Conservation (phyloP, 2,888 invertebrate genomes). For the Thymelicus sylvestris region DNA sequence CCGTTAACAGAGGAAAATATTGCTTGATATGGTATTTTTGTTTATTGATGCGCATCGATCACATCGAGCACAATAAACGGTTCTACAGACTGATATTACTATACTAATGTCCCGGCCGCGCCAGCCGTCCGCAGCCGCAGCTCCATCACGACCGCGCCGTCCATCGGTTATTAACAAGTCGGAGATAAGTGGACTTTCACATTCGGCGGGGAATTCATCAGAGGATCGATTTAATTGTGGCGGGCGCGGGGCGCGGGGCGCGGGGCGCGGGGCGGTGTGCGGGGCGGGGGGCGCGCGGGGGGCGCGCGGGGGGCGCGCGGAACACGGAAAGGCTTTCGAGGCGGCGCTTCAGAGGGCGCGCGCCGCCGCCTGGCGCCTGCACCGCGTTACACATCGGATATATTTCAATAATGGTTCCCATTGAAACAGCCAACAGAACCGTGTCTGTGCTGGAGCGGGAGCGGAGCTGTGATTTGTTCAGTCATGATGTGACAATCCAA, state of each 20-base stretch:
- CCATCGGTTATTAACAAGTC: conserved; percentile 23
- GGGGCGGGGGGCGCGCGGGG: conserved; percentile 43
- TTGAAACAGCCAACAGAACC: too few species aligned
- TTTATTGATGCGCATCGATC: too few species aligned
- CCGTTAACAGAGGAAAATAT: too few species aligned
- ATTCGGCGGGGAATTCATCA: conserved; percentile 54
- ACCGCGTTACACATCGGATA: too few species aligned
- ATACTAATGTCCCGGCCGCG: too few species aligned
- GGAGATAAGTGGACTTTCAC: conserved; percentile 30
- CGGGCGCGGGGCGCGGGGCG: conserved; percentile 42
- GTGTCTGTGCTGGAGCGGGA: too few species aligned
- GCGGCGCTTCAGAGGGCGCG: conserved; percentile 70
- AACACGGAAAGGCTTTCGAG: conserved; percentile 83
- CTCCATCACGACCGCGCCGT: background rate
- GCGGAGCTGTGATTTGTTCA: too few species aligned
- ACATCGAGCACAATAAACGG: too few species aligned
- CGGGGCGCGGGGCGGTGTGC: conserved; percentile 41
- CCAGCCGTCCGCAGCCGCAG: background rate
- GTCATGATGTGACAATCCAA: too few species aligned
- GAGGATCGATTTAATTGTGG: conserved; percentile 52
- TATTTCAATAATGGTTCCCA: too few species aligned
- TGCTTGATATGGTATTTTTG: too few species aligned
- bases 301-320: conserved; percentile 48
- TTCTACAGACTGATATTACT: too few species aligned
- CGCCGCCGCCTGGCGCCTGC: conserved; percentile 44